phyloP scores from a whole-genome alignment of 2,797 vertebrate genomes.

The Melanogrammus aeglefinus region DNA sequence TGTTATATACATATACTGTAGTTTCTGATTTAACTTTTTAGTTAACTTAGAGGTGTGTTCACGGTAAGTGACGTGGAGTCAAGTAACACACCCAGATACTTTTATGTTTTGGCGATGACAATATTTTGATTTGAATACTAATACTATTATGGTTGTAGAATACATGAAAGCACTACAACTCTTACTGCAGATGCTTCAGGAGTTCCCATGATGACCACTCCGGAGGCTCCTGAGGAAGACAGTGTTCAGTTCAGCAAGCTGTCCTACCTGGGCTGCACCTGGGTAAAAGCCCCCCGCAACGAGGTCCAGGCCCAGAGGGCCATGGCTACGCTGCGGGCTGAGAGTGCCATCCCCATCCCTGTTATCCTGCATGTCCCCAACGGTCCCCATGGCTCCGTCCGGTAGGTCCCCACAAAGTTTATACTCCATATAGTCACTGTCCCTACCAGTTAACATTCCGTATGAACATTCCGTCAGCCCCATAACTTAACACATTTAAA shows the following conservation, averaged over 20 bases:
- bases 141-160: neutral
- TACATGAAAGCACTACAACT: neutral
- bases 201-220: conserved; percentile 8
- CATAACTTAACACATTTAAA: neutral
- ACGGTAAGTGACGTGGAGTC: too few relatives aligned
- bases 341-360: conserved; percentile 80
- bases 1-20: too few relatives aligned
- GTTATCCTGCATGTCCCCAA: conserved; percentile 92
- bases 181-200: neutral
- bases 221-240: conserved; percentile 81
- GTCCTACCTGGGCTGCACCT: conserved; percentile 90
- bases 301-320: conserved; percentile 86
- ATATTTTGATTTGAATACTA: too few relatives aligned
- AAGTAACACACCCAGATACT: too few relatives aligned
- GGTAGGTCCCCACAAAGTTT: conserved; percentile 65
- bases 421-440: neutral
- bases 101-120: too few relatives aligned
- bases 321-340: conserved; percentile 85
- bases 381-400: conserved; percentile 90
- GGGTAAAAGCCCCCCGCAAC: conserved; percentile 90
- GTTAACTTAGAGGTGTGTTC: too few relatives aligned
- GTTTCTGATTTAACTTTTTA: too few relatives aligned
- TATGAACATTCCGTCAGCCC: neutral
- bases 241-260: conserved; percentile 95
- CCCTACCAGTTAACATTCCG: neutral